Percentiles rank a stretch among this genome's conserved stretches.
Conservation (phyloP, 1,140 invertebrate species). For the Macrosteles quadrilineatus region DNA sequence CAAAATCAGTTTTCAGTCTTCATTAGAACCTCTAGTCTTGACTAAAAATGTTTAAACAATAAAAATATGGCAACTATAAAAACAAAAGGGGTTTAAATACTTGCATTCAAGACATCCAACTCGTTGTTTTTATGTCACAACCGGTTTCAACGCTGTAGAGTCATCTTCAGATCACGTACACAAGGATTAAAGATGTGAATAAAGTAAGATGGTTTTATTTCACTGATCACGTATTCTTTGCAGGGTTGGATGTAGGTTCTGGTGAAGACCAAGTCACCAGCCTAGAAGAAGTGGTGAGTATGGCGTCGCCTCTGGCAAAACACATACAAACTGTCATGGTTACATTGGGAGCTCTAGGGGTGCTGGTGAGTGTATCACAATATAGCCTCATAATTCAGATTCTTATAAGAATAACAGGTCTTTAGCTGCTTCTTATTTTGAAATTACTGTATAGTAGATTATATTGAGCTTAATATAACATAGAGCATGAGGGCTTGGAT, state of each 20-base stretch:
- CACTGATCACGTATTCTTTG: too few species aligned
- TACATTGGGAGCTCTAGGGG: slow-evolving; percentile 36
- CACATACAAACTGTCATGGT: slow-evolving; percentile 38
- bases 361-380: slow-evolving; percentile 38
- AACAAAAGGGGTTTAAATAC: too few species aligned
- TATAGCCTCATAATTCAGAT: background rate
- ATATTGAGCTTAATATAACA: background rate
- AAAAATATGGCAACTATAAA: too few species aligned
- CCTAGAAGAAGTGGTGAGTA: slow-evolving; percentile 29
- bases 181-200: too few species aligned
- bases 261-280: slow-evolving; percentile 14
- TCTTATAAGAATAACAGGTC: background rate
- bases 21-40: too few species aligned
- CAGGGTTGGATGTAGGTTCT: slow-evolving; percentile 24
- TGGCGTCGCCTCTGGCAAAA: slow-evolving; percentile 27
- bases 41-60: too few species aligned
- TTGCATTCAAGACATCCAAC: too few species aligned
- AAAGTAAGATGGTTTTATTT: too few species aligned
- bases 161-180: too few species aligned
- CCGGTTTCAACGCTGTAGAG: too few species aligned
- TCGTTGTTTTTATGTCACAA: too few species aligned
- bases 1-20: too few species aligned
- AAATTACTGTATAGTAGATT: background rate
- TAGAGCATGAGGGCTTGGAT: background rate
- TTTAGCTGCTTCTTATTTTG: background rate